Evolutionary conservation across 2,113 vertebrate species (phyloP).

Genomic region (Aegotheles bennettii): DNA sequence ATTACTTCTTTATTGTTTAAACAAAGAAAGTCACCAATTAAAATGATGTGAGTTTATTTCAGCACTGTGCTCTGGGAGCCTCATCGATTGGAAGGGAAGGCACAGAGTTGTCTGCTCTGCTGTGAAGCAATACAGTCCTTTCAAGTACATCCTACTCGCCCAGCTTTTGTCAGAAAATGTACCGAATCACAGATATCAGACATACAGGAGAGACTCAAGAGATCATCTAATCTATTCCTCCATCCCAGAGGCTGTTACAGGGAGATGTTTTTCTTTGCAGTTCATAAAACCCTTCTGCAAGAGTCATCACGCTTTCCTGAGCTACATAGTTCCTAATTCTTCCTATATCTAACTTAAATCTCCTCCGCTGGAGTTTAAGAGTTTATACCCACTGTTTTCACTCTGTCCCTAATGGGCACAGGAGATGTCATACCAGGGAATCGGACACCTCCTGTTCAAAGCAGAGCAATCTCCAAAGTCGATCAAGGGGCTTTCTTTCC

Average conservation of each 20-base stretch:
- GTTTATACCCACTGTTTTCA: background rate
- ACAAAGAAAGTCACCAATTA: background rate
- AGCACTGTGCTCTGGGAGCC: background rate
- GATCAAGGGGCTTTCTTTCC: background rate
- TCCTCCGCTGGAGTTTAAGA: background rate
- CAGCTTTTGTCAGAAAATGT: background rate
- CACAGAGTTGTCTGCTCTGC: background rate
- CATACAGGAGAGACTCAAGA: background rate
- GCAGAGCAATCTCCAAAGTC: background rate
- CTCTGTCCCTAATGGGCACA: background rate
- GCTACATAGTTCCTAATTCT: background rate
- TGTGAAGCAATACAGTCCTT: background rate
- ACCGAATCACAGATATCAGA: background rate
- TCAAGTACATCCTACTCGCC: background rate
- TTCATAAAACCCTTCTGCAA: background rate
- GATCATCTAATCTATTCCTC: background rate
- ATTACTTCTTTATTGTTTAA: slow-evolving; percentile 31
- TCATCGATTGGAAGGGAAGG: background rate
- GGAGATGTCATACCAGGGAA: background rate
- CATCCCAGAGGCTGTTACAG: background rate
- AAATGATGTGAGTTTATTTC: slow-evolving; percentile 13
- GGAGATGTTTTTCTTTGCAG: background rate
- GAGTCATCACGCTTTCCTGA: background rate
- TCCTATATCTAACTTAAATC: background rate
- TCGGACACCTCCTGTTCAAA: background rate